These are phyloP conservation scores for Allolobophora icterica DNA, from an alignment of 2,888 invertebrate species.

Conservation along the genomic window DNA sequence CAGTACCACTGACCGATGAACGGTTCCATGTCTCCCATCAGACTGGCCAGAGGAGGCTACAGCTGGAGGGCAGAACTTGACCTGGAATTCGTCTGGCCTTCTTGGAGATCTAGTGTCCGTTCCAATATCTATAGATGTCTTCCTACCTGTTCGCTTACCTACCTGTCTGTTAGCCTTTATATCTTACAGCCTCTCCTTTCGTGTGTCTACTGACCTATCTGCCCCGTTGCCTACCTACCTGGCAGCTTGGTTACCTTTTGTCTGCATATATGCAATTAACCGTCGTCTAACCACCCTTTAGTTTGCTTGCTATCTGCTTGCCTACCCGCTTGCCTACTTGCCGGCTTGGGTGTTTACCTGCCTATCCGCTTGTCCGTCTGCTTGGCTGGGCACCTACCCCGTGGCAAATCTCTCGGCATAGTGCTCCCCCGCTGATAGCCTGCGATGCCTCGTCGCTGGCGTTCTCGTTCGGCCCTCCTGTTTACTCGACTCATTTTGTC, in stretches of 20 bases:
- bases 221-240: not conserved
- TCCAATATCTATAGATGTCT: not conserved
- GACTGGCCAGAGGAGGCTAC: not conserved
- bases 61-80: not conserved
- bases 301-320: not conserved
- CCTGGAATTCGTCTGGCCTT: not conserved
- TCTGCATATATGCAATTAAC: not conserved
- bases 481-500: slow-evolving; percentile 17
- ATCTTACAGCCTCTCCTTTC: not conserved
- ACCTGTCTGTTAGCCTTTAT: not conserved
- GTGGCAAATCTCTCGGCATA: not conserved
- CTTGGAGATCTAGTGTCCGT: not conserved
- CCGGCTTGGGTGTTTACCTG: not conserved
- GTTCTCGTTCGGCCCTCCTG: not conserved
- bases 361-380: not conserved
- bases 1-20: slow-evolving; percentile 4
- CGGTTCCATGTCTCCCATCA: not conserved
- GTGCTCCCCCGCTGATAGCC: not conserved
- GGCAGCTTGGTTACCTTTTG: not conserved
- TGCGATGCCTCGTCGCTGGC: not conserved
- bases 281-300: not conserved
- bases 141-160: not conserved
- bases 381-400: not conserved
- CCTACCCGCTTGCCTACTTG: not conserved
- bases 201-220: not conserved